phyloP scores from a whole-genome alignment of 2,888 invertebrate species.

The Orthosia gothica region DNA sequence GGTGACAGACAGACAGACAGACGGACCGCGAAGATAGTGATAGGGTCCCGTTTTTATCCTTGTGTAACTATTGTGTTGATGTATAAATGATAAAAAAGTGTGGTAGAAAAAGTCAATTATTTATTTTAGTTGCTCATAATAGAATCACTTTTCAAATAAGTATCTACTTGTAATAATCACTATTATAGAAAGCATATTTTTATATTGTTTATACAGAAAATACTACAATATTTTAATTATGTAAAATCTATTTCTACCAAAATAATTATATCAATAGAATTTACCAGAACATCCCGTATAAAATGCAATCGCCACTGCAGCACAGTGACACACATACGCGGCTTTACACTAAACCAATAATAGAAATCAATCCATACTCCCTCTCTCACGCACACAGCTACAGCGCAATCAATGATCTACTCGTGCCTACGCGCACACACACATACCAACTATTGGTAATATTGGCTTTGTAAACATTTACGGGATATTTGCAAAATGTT shows the following conservation, averaged over 20 bases:
- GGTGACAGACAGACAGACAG: too few species aligned
- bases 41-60: too few species aligned
- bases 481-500: conserved; percentile 88
- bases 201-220: not conserved
- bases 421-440: conserved; percentile 76
- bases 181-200: too few species aligned
- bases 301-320: conserved; percentile 80
- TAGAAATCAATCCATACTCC: conserved; percentile 91
- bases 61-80: too few species aligned
- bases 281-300: conserved; percentile 78
- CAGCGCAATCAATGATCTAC: conserved; percentile 83
- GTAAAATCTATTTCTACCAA: not conserved
- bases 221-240: not conserved
- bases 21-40: too few species aligned
- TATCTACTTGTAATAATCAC: too few species aligned
- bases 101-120: not conserved
- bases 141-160: not conserved
- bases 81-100: not conserved
- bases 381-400: conserved; percentile 84
- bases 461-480: conserved; percentile 91
- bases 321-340: conserved; percentile 91
- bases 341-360: conserved; percentile 91
- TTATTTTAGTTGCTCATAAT: not conserved
- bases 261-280: not conserved
- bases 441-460: conserved; percentile 86